Conservation (phyloP, 2,797 vertebrate genomes). For the Ptychobarbus kaznakovi region DNA sequence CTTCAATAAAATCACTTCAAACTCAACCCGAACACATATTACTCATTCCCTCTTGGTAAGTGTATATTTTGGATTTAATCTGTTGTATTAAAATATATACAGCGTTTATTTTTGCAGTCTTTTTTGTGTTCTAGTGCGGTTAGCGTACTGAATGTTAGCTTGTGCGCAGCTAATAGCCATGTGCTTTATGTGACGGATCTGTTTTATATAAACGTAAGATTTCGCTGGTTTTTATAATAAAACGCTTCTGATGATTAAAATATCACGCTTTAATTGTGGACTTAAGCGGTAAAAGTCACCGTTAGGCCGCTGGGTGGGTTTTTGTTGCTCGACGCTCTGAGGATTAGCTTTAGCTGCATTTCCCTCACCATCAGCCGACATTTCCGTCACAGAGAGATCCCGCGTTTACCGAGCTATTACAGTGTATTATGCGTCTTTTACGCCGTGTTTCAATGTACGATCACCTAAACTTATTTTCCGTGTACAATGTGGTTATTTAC, state of each 20-base stretch:
- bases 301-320: not conserved
- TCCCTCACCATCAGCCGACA: slow-evolving; percentile 9
- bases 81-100: too few relatives aligned
- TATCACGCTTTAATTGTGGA: rapidly evolving
- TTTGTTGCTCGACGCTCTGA: slow-evolving; percentile 18
- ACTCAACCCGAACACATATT: slow-evolving; percentile 28
- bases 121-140: not conserved
- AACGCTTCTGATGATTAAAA: rapidly evolving
- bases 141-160: slow-evolving; percentile 7
- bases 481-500: not conserved
- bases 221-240: not conserved
- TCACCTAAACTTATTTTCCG: not conserved
- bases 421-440: not conserved
- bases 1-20: slow-evolving; percentile 41
- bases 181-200: not conserved
- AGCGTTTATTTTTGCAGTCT: not conserved
- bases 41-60: slow-evolving; percentile 62
- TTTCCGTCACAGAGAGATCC: slow-evolving; percentile 22
- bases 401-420: not conserved
- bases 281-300: not conserved
- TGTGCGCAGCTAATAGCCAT: slow-evolving; percentile 47
- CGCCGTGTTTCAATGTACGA: too few relatives aligned
- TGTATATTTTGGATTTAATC: not conserved
- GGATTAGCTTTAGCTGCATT: slow-evolving; percentile 41
- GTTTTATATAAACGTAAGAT: not conserved